Percentiles rank a stretch among this genome's conserved stretches.
These are phyloP conservation scores for Stegostoma tigrinum DNA, from an alignment of 2,113 vertebrate genomes.

Conservation along the genomic window DNA sequence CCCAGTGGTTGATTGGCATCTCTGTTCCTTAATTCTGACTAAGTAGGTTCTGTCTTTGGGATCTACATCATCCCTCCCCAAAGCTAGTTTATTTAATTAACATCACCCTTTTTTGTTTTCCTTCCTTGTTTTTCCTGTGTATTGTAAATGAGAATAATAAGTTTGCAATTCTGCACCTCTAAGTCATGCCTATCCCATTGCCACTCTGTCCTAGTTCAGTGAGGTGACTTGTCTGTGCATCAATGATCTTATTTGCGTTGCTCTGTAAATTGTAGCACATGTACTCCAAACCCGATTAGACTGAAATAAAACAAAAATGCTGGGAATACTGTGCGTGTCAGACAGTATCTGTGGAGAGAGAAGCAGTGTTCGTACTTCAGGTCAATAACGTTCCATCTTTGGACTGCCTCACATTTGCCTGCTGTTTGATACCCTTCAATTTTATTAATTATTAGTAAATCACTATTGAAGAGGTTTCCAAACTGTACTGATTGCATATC, in stretches of 20 bases:
- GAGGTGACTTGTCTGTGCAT: background rate
- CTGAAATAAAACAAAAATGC: background rate
- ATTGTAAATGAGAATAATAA: background rate
- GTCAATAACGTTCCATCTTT: background rate
- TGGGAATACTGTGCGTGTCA: background rate
- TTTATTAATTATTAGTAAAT: background rate
- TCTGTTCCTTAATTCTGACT: background rate
- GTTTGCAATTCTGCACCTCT: background rate
- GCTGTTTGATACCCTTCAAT: background rate
- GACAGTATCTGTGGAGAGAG: background rate
- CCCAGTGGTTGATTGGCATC: background rate
- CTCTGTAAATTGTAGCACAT: background rate
- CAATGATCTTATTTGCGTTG: background rate
- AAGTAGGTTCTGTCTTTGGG: background rate
- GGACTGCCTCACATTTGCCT: background rate
- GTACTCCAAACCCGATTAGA: background rate
- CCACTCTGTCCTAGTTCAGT: too few species aligned
- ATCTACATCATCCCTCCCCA: background rate
- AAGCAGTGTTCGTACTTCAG: too few species aligned
- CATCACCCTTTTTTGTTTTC: background rate
- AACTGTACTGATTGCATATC: background rate
- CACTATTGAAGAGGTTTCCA: background rate
- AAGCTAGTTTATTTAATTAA: background rate
- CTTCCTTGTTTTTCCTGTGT: background rate
- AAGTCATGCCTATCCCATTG: background rate